Percentiles rank a stretch among this genome's conserved stretches.
phyloP scores from a whole-genome alignment of 2,113 vertebrate species.

The Silurus meridionalis region DNA sequence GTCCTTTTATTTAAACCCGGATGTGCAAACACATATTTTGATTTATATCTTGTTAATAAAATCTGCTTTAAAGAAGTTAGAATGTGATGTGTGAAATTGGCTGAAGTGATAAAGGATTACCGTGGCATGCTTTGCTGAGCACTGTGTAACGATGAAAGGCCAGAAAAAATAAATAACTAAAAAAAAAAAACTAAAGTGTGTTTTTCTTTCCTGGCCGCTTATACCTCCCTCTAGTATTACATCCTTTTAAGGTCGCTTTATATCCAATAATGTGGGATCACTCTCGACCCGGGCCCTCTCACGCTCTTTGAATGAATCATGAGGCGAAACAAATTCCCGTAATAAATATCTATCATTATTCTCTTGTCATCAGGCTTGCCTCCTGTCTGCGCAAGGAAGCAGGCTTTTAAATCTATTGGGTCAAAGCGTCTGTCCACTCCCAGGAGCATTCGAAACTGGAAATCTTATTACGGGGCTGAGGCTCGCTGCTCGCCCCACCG shows the following conservation, averaged over 20 bases:
- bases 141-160: slow-evolving; percentile 34
- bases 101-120: slow-evolving; percentile 1
- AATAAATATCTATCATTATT: slow-evolving; percentile 82
- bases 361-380: slow-evolving; percentile 72
- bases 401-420: slow-evolving; percentile 83
- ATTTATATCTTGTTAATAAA: background rate
- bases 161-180: background rate
- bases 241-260: slow-evolving; percentile 77
- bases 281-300: slow-evolving; percentile 74
- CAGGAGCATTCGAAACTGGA: slow-evolving; percentile 72
- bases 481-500: slow-evolving; percentile 69
- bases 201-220: slow-evolving; percentile 70
- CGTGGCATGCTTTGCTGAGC: background rate
- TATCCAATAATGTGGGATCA: slow-evolving; percentile 76
- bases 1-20: background rate
- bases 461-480: slow-evolving; percentile 76
- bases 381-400: slow-evolving; percentile 73
- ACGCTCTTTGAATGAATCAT: slow-evolving; percentile 65
- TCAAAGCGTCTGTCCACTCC: slow-evolving; percentile 66
- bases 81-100: background rate
- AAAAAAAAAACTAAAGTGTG: slow-evolving; percentile 65
- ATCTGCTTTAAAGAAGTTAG: background rate
- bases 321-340: slow-evolving; percentile 74
- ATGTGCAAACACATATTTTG: background rate
- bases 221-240: slow-evolving; percentile 72